Conservation (phyloP, 2,113 vertebrate genomes). For the Scartelaos histophorus region DNA sequence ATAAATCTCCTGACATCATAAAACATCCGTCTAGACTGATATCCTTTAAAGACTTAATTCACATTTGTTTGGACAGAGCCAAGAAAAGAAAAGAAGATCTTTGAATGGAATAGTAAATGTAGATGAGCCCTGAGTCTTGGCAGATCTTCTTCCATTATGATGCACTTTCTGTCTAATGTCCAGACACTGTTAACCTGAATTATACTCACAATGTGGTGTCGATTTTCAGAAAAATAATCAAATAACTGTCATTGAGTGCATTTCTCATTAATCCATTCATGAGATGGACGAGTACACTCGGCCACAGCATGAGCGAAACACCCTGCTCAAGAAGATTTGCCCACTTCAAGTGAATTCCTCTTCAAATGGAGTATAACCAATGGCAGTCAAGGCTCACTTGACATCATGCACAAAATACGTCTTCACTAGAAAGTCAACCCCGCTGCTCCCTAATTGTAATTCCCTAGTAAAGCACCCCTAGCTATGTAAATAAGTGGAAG, state of each 20-base stretch:
- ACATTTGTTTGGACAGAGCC: not conserved
- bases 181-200: constrained; percentile 15
- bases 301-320: constrained; percentile 21
- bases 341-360: constrained; percentile 44
- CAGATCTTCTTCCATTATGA: not conserved
- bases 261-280: not conserved
- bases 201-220: not conserved
- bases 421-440: constrained; percentile 53
- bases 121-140: not conserved
- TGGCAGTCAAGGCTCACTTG: constrained; percentile 58
- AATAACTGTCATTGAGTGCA: not conserved
- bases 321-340: constrained; percentile 25
- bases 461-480: constrained; percentile 64
- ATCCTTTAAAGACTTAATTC: constrained; percentile 8
- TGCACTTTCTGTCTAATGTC: not conserved
- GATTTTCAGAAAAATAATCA: not conserved
- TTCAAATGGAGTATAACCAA: constrained; percentile 44
- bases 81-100: not conserved
- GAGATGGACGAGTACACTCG: not conserved
- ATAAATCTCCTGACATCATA: constrained; percentile 5
- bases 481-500: constrained; percentile 71
- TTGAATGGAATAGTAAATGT: constrained; percentile 1
- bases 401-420: constrained; percentile 39
- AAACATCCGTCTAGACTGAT: constrained; percentile 1
- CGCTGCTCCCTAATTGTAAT: constrained; percentile 63